Base-by-base conservation (phyloP, 2,797 vertebrate genomes). In the Phalloptychus januarius region DNA sequence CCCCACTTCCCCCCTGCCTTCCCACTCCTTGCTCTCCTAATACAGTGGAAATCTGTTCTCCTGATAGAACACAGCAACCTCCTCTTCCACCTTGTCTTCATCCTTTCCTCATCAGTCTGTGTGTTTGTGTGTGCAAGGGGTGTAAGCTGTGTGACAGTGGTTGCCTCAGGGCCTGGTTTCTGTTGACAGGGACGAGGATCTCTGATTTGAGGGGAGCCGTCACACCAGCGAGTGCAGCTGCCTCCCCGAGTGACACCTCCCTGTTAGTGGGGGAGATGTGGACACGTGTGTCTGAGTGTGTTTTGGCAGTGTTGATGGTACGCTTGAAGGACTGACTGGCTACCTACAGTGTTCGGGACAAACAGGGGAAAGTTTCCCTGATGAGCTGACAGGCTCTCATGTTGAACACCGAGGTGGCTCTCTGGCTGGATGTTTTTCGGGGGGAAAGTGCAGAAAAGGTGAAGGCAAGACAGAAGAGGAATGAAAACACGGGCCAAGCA, bases 201-300 rank as follows among this genome's bases (percentile, higher is more conserved):
- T 95, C 96, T 97, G 97, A 98, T 98, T 98, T 97, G 97, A 98
- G 97, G 96, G 95, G 96, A 98, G 97, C 97, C 97, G 96, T 97
- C 97, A 97, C 96, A 96, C 88, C 90, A 96, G 96, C 96, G 96
- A 97, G 96, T 97, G 95, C 96, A 96, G 96, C 97, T 97, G 96
- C 97, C 97, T 97, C 96, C 95, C 95, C 95, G 94, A 96, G 96
- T 98, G 97, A 98, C 97, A 98, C 96, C 86, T 91, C 91, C 95
- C 96, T 95, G 97, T 94, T 94, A 93, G 93, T 81, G 86, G 86
- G 86, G 89, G 86, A 92, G 92, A 94, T 86, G 87, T 92, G 90
- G 89, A 88, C 86, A 80, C 54, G 79, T 86, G 82, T 87, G 82
- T 81, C 75, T 87, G 80, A 82, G 81, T 80, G 82, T 75, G 80